Base-by-base conservation (phyloP, 2,113 vertebrate species). In the Empidonax traillii region DNA sequence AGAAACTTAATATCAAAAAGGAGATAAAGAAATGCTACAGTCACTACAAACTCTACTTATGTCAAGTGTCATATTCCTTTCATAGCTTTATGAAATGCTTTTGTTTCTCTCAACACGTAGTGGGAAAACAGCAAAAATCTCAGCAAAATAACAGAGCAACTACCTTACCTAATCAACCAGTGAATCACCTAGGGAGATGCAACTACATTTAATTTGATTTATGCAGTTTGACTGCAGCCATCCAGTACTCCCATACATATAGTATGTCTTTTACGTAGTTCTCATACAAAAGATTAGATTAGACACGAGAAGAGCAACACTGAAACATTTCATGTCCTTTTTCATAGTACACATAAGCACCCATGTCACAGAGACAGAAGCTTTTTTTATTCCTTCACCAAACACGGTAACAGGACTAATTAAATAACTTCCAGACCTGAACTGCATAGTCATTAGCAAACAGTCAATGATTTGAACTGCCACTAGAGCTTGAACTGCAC, bases 391-490 rank as follows among this genome's bases (percentile, higher is more conserved):
- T 93, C 76, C 74, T 91, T 95, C 67, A 73, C 72, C 5, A 43
- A 97, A 95, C 21, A 52, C 77, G 96, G 12, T 93, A 96, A 96
- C 44, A 93, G 94, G 98, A 98, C 97, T 94, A 97, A 98, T 97
- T 98, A 97, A 98, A 96, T 91, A 89, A 91, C 91, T 94, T 96
- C 90, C 82, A 92, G 87, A 96, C 78, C 76, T 96, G 86, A 97
- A 97, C 81, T 87, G 85, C 95, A 96, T 28, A 96, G 94, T 97
- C 97, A 97, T 97, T 97, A 98, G 94, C 74, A 89, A 94, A 95
- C 33, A 93, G 78, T 90, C 95, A 96, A 90, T 88, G 90, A 96
- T 72, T 82, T 90, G 93, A 96, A 91, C 85, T 0, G 1, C 88
- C 78, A 77, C 25, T n/a, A 90, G 83, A 96, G 87, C 93, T 85